Conservation (phyloP, 2,888 invertebrate genomes). For the Tholera decimalis region DNA sequence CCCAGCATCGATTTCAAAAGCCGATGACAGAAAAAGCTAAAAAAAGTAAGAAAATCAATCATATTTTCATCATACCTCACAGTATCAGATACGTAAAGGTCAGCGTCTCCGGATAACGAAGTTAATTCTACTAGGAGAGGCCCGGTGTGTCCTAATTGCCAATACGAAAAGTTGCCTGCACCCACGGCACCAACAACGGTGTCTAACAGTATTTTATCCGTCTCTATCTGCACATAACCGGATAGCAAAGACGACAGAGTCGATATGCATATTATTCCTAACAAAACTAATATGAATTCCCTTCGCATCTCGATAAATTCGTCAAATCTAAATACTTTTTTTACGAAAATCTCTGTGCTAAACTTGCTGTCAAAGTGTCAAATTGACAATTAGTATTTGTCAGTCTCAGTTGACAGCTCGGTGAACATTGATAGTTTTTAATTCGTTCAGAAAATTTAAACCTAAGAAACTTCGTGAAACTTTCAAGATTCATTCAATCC, state of each 20-base stretch:
- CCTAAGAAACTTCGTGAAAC: background rate
- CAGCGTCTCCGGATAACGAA: slow-evolving; percentile 84
- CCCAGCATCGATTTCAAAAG: too few species aligned
- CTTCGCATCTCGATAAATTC: slow-evolving; percentile 76
- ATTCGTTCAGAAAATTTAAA: slow-evolving; percentile 35
- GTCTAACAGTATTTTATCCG: slow-evolving; percentile 81
- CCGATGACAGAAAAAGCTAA: background rate
- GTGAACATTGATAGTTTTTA: background rate
- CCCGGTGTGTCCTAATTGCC: slow-evolving; percentile 85
- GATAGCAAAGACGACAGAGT: slow-evolving; percentile 81
- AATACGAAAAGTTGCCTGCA: slow-evolving; percentile 87
- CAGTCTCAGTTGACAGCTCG: background rate
- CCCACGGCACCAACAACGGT: slow-evolving; percentile 82
- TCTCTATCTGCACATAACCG: slow-evolving; percentile 75
- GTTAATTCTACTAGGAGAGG: slow-evolving; percentile 82
- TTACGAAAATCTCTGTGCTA: background rate
- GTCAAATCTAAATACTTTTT: slow-evolving; percentile 25
- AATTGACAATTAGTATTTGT: slow-evolving; percentile 17
- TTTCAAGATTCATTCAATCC: too few species aligned
- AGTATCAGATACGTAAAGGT: slow-evolving; percentile 84
- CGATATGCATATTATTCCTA: slow-evolving; percentile 83
- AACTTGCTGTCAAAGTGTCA: slow-evolving; percentile 43
- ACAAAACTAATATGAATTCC: slow-evolving; percentile 81
- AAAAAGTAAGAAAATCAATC: background rate
- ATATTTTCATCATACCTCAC: slow-evolving; percentile 73